Conservation (phyloP, 2,888 invertebrate species). For the Harpalus rubripes region DNA sequence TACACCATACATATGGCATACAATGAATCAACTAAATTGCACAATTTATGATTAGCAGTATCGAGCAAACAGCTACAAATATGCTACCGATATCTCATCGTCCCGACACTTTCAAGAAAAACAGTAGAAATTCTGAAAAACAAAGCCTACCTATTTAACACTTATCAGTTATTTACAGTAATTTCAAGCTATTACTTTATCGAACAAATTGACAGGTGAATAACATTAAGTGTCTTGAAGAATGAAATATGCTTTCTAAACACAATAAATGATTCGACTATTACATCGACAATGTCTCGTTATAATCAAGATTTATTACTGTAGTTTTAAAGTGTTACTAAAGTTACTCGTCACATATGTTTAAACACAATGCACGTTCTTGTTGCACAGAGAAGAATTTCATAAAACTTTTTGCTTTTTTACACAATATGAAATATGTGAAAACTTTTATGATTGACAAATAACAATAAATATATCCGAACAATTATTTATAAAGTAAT, state of each 20-base stretch:
- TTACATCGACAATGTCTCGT: constrained; percentile 1
- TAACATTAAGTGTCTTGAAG: constrained; percentile 24
- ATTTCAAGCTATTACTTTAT: constrained; percentile 42
- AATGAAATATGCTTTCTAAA: constrained; percentile 14
- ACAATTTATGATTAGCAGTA: constrained; percentile 37
- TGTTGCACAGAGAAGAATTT: background rate
- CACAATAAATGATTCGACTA: background rate
- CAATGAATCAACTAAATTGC: constrained; percentile 51
- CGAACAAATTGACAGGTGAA: constrained; percentile 16
- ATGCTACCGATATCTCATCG: constrained; percentile 17
- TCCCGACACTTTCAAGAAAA: constrained; percentile 15
- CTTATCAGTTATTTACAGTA: constrained; percentile 38
- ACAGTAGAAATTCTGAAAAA: constrained; percentile 29
- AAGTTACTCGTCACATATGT: background rate
- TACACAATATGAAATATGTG: background rate
- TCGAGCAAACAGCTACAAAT: constrained; percentile 30
- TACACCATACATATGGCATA: constrained; percentile 14
- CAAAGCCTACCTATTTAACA: background rate
- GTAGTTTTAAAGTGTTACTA: constrained; percentile 3
- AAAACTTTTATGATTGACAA: background rate
- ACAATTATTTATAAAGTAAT: too few relatives aligned
- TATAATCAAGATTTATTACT: background rate
- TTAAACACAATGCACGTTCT: background rate
- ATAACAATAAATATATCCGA: too few relatives aligned
- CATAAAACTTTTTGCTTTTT: background rate